These are phyloP conservation scores for Epistrophe eligans DNA, from an alignment of 2,888 invertebrate genomes.

Conservation along the genomic window DNA sequence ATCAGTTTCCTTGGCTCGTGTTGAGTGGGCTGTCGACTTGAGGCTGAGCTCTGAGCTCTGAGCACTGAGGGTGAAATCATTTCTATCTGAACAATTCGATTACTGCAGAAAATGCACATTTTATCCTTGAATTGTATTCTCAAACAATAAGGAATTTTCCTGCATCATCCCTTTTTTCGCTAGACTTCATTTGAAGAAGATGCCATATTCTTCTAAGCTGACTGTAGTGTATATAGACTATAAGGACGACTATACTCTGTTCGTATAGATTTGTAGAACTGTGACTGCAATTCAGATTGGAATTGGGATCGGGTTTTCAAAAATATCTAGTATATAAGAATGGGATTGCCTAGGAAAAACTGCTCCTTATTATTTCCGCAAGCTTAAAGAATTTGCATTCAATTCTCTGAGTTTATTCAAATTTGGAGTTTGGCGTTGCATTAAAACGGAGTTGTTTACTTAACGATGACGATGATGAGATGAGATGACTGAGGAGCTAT, in stretches of 20 bases:
- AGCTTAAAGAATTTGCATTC: constrained; percentile 75
- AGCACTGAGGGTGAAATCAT: constrained; percentile 58
- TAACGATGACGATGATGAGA: constrained; percentile 47
- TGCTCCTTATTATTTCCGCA: constrained; percentile 75
- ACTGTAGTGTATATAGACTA: constrained; percentile 14
- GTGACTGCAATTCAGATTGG: constrained; percentile 5
- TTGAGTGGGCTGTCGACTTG: constrained; percentile 7
- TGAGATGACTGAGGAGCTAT: background rate
- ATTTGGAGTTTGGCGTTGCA: constrained; percentile 73
- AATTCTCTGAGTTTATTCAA: constrained; percentile 68
- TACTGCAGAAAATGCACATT: constrained; percentile 76
- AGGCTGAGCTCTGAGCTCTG: background rate
- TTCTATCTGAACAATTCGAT: constrained; percentile 76
- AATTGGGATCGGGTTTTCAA: background rate
- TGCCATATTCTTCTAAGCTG: constrained; percentile 72
- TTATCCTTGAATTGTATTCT: constrained; percentile 75
- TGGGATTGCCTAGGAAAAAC: constrained; percentile 30
- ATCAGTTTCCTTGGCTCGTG: constrained; percentile 58
- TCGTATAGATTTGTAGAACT: constrained; percentile 4
- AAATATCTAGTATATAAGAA: constrained; percentile 1
- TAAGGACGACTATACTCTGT: no score
- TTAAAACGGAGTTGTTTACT: constrained; percentile 70
- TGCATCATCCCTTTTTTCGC: constrained; percentile 71
- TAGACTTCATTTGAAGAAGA: constrained; percentile 73
- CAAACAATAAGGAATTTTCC: constrained; percentile 73